Base-by-base conservation (phyloP, 2,113 vertebrate genomes). In the Brachyistius frenatus region DNA sequence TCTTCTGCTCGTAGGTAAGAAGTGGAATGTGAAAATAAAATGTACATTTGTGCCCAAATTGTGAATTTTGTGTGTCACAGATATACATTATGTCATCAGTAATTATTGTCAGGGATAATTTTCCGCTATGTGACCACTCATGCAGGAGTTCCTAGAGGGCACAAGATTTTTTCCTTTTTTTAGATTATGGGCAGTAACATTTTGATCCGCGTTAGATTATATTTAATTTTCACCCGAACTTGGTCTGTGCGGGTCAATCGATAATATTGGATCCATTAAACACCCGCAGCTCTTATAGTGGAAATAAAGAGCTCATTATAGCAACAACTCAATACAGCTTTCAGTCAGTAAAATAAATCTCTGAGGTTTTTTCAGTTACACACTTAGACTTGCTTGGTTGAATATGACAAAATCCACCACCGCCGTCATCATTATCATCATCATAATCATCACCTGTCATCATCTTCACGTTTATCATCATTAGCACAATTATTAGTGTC, bases 1-100 rank as follows among this genome's bases (percentile, higher is more conserved):
- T 68, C 72, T 90, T 23, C 90, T 92, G 78, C 83, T 91, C 70
- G 46, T 91, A 89, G 93, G 93, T 94, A 87, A 93, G 93, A 84
- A 63, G 66, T 74, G 39, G 67, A 39, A 66, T 23, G 2, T 60
- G 31, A 44, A 66, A 78, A 74, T 30, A 32, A 41, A 23, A 56
- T 16, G 30, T 23, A 7, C 9, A 52, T 3, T 1, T 55, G 15
- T 73, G 49, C 33, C 39, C n/a, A 47, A n/a, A 62, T 33, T 65
- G 49, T 71, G 16, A 15, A 8, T 53, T 36, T 23, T 61, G 2
- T 39, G 33, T 8, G 5, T 65, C 11, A 9, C 16, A 7, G 5
- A 61, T 2, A 33, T 37, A 1, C 1, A 30, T 55, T 66, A 3
- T 58, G 11, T 49, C n/a, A 58, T 16, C 6, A 31, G 23, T 65